phyloP scores from a whole-genome alignment of 1,140 invertebrate species.

The Camponotus pennsylvanicus region DNA sequence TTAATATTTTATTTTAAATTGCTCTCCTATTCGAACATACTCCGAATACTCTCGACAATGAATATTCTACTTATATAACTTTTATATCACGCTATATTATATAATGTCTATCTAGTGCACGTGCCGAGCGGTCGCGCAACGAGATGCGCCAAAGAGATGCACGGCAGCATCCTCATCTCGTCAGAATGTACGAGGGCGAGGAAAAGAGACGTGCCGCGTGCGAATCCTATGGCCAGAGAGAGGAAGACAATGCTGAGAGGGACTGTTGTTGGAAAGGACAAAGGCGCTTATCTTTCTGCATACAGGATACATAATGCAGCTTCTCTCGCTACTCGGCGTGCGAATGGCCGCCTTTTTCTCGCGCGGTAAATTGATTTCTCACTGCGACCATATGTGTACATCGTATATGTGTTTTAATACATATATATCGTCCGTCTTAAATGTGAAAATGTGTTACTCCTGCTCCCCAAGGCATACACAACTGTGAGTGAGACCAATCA shows the following conservation, averaged over 20 bases:
- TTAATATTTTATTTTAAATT: neutral
- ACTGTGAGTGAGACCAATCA: conserved; percentile 3
- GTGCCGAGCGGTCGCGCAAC: neutral
- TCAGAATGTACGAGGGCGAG: neutral
- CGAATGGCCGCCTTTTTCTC: conserved; percentile 29
- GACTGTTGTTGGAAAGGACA: conserved; percentile 60
- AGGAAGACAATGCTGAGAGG: conserved; percentile 65
- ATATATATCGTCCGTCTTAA: conserved; percentile 9
- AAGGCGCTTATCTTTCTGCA: conserved; percentile 72
- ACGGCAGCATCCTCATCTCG: conserved; percentile 11
- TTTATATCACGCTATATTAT: neutral
- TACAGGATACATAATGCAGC: conserved; percentile 20
- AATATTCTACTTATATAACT: neutral
- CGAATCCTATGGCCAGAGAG: conserved; percentile 23
- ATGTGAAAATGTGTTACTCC: neutral
- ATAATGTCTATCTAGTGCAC: neutral
- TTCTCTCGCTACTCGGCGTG: neutral
- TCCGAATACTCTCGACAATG: neutral
- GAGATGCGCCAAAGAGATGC: conserved; percentile 16
- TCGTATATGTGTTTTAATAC: neutral
- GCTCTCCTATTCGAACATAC: neutral
- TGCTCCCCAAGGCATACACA: conserved; percentile 1
- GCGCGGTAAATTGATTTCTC: conserved; percentile 58
- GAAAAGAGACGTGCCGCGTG: conserved; percentile 19
- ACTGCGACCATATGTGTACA: neutral